Evolutionary conservation across 2,888 invertebrate genomes (phyloP).

Genomic region (Celastrina argiolus): DNA sequence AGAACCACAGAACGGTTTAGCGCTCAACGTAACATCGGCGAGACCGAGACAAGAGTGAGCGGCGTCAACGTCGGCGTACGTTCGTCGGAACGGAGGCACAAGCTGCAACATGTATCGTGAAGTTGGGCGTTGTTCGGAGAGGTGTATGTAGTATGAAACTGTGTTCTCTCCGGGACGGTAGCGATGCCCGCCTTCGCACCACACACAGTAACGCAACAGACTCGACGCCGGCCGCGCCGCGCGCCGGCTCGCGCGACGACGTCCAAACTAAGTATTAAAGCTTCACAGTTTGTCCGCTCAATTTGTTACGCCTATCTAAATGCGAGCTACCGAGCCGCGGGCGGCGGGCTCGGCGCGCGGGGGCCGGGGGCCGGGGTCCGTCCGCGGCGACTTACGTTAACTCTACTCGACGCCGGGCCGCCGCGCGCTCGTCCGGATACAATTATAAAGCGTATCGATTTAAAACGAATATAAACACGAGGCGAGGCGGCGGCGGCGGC

Average conservation of each 20-base stretch:
- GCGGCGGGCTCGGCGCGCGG: conserved; percentile 43
- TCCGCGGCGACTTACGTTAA: conserved; percentile 49
- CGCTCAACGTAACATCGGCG: background rate
- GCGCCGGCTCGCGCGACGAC: conserved; percentile 46
- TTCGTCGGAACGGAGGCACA: conserved; percentile 22
- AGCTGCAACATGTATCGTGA: conserved; percentile 36
- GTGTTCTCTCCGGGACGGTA: conserved; percentile 67
- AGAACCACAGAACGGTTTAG: background rate
- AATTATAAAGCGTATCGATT: conserved; percentile 72
- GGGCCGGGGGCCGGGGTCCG: conserved; percentile 30
- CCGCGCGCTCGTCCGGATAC: conserved; percentile 50
- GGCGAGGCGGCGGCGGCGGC: conserved; percentile 47
- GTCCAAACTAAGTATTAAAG: conserved; percentile 63
- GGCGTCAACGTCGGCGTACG: conserved; percentile 20
- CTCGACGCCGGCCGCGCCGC: conserved; percentile 42
- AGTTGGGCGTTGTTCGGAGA: conserved; percentile 65
- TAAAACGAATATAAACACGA: conserved; percentile 60
- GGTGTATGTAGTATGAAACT: conserved; percentile 58
- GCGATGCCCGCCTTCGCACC: conserved; percentile 49
- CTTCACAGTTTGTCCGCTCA: conserved; percentile 65
- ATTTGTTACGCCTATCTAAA: conserved; percentile 77
- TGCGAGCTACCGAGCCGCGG: conserved; percentile 56
- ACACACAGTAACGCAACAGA: conserved; percentile 24
- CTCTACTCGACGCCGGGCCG: conserved; percentile 54
- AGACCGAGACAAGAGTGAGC: background rate